Percentiles rank a stretch among this genome's conserved stretches.
Evolutionary conservation across 2,797 vertebrate genomes (phyloP).

Genomic region (Urocyon cinereoargenteus): DNA sequence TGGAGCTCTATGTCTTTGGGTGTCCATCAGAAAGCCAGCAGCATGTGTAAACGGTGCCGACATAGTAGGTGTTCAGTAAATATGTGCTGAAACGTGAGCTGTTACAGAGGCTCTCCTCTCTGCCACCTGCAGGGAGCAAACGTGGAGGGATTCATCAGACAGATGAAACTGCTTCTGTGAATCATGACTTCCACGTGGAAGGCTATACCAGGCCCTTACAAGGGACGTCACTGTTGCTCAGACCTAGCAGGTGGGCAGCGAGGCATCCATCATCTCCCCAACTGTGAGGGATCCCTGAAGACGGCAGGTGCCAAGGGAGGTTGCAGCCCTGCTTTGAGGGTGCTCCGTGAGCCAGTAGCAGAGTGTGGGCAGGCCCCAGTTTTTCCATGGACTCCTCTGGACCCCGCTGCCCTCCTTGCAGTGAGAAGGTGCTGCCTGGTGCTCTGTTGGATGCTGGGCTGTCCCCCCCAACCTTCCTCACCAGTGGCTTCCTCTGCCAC

Average conservation of each 20-base stretch:
- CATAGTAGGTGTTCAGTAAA: not conserved
- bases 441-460: rapidly evolving
- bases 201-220: not conserved
- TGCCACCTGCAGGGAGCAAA: not conserved
- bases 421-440: not conserved
- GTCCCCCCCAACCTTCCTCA: not conserved
- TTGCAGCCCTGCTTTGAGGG: too few species aligned
- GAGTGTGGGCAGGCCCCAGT: rapidly evolving
- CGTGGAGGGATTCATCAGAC: not conserved
- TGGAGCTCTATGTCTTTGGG: not conserved
- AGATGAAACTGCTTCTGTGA: not conserved
- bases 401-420: not conserved
- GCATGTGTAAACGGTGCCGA: not conserved
- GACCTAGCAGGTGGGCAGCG: not conserved
- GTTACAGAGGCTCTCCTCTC: not conserved
- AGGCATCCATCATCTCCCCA: too few species aligned
- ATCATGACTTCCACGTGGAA: rapidly evolving
- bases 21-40: not conserved
- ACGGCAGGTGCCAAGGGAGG: too few species aligned
- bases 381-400: too few species aligned
- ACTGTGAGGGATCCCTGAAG: too few species aligned
- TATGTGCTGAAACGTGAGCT: not conserved
- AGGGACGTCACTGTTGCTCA: not conserved
- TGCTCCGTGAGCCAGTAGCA: not conserved
- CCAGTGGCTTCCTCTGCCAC: not conserved